Percentiles rank a stretch among this genome's conserved stretches.
phyloP scores from a whole-genome alignment of 1,140 invertebrate genomes.

The Monochamus saltuarius region DNA sequence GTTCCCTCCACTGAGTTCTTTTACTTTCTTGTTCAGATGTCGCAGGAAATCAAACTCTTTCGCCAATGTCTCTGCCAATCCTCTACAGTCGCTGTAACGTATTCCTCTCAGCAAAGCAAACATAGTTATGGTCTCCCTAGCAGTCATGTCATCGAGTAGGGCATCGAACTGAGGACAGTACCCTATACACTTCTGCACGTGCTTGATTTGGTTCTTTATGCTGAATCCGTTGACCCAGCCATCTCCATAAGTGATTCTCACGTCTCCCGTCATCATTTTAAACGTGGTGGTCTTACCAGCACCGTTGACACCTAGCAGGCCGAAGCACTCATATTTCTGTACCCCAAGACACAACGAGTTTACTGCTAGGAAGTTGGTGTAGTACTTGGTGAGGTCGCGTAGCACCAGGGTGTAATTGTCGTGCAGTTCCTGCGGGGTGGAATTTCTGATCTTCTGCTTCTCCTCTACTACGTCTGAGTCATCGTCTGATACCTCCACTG shows the following conservation, averaged over 20 bases:
- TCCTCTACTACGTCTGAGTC: slow-evolving; percentile 57
- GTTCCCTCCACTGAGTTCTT: slow-evolving; percentile 85
- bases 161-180: slow-evolving; percentile 88
- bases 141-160: slow-evolving; percentile 77
- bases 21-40: slow-evolving; percentile 59
- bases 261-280: slow-evolving; percentile 86
- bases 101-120: slow-evolving; percentile 78
- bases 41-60: slow-evolving; percentile 55
- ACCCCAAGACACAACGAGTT: slow-evolving; percentile 68
- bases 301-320: slow-evolving; percentile 85
- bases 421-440: slow-evolving; percentile 32
- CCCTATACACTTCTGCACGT: slow-evolving; percentile 64
- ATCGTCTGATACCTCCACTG: slow-evolving; percentile 24
- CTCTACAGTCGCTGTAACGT: slow-evolving; percentile 50
- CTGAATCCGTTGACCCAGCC: slow-evolving; percentile 52
- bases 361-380: slow-evolving; percentile 68
- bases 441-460: slow-evolving; percentile 43
- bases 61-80: slow-evolving; percentile 49
- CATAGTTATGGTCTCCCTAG: slow-evolving; percentile 72
- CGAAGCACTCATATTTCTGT: slow-evolving; percentile 77
- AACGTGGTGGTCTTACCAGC: slow-evolving; percentile 80
- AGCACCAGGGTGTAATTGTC: slow-evolving; percentile 52
- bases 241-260: slow-evolving; percentile 54
- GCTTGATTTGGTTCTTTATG: slow-evolving; percentile 56
- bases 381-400: slow-evolving; percentile 67